Evolutionary conservation across 2,888 invertebrate genomes (phyloP), one percentile per base, ranked within the genome.

Genomic region (Dicyrtoma fusca): DNA sequence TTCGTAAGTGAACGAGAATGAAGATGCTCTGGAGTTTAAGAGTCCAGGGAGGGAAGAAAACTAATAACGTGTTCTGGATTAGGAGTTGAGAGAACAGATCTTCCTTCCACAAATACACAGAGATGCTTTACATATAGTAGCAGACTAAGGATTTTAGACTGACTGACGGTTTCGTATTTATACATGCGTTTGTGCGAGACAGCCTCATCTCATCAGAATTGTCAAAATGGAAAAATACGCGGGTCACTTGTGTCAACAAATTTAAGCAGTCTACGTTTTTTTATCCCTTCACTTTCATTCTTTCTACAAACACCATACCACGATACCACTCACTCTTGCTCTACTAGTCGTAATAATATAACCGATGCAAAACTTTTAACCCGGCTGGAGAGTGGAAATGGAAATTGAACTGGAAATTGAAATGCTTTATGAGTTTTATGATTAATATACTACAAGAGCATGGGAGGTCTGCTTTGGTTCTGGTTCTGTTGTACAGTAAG

Each of bases 191-290:
- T 13, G n/a, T 25, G 13, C 34, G 59, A 59, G 59, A 59, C 59
- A 59, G 59, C 59, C 26, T 59, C 59, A 59, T 59, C 59, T 59
- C 62, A 47, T 49, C 47, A 64, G 47, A 8, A 64, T 64, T 49
- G 25, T 64, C 64, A 25, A 47, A 64, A 64, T 64, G 49, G 49
- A 64, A 64, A 64, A 64, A 64, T 62, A 21, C 47, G 23, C 64
- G 64, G 64, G 64, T 64, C 64, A 64, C 47, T 64, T 64, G 64
- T 64, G 64, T 64, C 21, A 64, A 34, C 21, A 21, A 53, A 53
- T 10, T 53, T 17, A 53, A n/a, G 19, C 49, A 3, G 49, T 17
- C 49, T 17, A 1, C 11, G 49, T 17, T 17, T 11, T 49, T 49
- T 14, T 49, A 3, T 49, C 5, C 17, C 49, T 49, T 49, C 14